These are phyloP conservation scores for Gopherus evgoodei DNA, from an alignment of 2,113 vertebrate species.

Conservation along the genomic window DNA sequence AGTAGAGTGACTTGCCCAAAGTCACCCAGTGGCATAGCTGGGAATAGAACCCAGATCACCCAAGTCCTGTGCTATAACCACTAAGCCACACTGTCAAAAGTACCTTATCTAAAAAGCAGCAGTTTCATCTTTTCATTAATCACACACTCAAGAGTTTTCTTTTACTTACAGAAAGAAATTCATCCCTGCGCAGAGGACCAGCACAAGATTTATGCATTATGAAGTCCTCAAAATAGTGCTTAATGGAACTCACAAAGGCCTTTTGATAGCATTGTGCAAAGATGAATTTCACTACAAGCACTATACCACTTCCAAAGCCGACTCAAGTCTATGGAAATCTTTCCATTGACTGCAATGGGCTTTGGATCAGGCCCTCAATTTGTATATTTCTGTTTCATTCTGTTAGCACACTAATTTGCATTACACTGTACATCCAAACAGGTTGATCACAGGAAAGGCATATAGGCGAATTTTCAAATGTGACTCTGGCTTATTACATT, in stretches of 20 bases:
- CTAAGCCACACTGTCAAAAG: not conserved
- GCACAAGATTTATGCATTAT: not conserved
- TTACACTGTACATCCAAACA: not conserved
- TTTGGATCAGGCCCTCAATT: not conserved
- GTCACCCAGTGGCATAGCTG: not conserved
- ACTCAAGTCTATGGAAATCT: not conserved
- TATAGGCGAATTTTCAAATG: not conserved
- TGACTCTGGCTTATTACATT: conserved; percentile 51
- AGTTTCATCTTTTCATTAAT: not conserved
- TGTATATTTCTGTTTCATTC: conserved; percentile 19
- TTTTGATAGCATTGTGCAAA: not conserved
- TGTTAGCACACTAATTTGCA: not conserved
- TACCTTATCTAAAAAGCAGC: not conserved
- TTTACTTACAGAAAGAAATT: not conserved
- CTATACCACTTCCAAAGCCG: not conserved
- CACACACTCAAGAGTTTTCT: not conserved
- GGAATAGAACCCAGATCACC: not conserved
- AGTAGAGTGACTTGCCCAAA: not conserved
- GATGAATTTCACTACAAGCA: not conserved
- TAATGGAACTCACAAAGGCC: not conserved
- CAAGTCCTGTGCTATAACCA: not conserved
- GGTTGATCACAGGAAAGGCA: not conserved
- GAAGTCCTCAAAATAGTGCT: not conserved
- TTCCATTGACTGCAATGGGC: not conserved
- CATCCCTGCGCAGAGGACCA: not conserved